A percentile compares a stretch with the other conserved stretches of the same genome.
These are phyloP conservation scores for Sarcophaga subvicina DNA, from an alignment of 2,888 invertebrate genomes.

Conservation along the genomic window DNA sequence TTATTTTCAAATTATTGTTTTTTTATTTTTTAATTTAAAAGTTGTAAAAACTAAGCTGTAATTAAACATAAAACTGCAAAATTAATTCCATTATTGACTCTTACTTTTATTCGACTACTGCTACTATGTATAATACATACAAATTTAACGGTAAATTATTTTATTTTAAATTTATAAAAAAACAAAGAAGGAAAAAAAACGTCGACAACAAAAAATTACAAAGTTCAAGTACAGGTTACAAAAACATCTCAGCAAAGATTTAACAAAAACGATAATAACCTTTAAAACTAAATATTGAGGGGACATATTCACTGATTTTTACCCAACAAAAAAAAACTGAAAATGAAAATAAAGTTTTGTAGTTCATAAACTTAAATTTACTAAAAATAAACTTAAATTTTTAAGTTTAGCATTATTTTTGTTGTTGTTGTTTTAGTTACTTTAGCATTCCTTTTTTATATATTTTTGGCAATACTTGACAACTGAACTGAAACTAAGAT, in stretches of 20 bases:
- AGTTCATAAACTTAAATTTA: constrained; percentile 65
- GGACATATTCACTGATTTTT: constrained; percentile 40
- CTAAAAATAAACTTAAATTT: constrained; percentile 37
- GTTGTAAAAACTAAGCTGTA: too few relatives aligned
- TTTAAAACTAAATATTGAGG: constrained; percentile 59
- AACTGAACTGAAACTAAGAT: constrained; percentile 57
- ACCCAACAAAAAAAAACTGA: constrained; percentile 6
- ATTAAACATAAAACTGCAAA: too few relatives aligned
- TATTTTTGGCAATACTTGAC: constrained; percentile 64
- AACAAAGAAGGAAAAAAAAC: background rate
- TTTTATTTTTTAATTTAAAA: too few relatives aligned
- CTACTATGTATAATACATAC: constrained; percentile 37
- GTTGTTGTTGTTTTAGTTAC: too few relatives aligned
- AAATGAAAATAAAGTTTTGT: constrained; percentile 36
- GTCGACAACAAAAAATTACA: constrained; percentile 8
- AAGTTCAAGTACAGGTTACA: constrained; percentile 73
- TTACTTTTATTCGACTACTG: background rate
- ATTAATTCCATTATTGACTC: background rate
- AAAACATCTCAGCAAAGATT: constrained; percentile 60
- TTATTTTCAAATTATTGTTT: too few relatives aligned
- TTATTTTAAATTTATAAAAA: constrained; percentile 39
- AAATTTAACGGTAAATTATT: constrained; percentile 62
- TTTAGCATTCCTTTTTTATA: constrained; percentile 22
- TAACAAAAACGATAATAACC: constrained; percentile 59
- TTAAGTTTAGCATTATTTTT: constrained; percentile 13